Evolutionary conservation across 2,888 invertebrate species (phyloP).

Genomic region (Aleiodes testaceus): DNA sequence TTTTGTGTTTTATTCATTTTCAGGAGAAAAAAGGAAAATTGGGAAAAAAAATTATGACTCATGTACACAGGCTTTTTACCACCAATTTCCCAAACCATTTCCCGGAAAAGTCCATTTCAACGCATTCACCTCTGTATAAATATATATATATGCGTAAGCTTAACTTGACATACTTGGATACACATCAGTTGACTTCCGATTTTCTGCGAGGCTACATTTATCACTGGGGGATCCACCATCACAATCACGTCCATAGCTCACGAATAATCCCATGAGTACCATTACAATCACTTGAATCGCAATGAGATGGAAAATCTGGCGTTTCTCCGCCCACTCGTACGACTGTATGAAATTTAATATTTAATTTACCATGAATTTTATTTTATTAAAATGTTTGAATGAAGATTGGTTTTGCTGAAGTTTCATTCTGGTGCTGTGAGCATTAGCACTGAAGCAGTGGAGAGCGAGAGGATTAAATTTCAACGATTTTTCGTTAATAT

Average conservation of each 20-base stretch:
- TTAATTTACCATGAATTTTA: conserved; percentile 21
- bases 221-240: conserved; percentile 38
- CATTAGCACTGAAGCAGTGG: not conserved
- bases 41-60: too few species aligned
- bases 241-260: conserved; percentile 72
- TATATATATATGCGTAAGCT: too few species aligned
- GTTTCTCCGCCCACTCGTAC: conserved; percentile 52
- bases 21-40: not conserved
- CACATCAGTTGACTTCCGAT: conserved; percentile 23
- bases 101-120: too few species aligned
- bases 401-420: not conserved
- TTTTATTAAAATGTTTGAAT: conserved; percentile 6
- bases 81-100: not conserved
- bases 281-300: conserved; percentile 74
- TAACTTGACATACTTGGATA: conserved; percentile 40
- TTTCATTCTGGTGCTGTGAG: not conserved
- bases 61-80: not conserved
- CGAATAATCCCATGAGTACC: conserved; percentile 74
- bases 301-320: conserved; percentile 72
- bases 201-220: not conserved
- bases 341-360: conserved; percentile 20
- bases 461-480: too few species aligned
- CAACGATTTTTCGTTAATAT: too few species aligned
- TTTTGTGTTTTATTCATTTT: too few species aligned
- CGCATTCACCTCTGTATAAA: too few species aligned